Evolutionary conservation across 2,113 vertebrate species (phyloP).

Genomic region (Apodemus speciosus): DNA sequence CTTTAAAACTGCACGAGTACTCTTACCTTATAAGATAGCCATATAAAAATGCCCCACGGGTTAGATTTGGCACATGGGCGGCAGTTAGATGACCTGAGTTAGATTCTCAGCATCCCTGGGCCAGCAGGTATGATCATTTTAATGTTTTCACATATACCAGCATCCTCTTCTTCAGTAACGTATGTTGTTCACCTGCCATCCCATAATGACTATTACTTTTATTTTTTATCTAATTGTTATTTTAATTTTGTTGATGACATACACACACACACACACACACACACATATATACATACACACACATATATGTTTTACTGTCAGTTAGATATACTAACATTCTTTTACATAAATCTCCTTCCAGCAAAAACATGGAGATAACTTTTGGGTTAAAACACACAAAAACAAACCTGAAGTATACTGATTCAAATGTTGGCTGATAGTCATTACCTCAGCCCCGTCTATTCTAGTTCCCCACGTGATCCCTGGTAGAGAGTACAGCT

Average conservation of each 20-base stretch:
- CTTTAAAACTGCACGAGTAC: neutral
- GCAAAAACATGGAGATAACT: neutral
- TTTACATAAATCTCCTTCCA: neutral
- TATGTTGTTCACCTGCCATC: neutral
- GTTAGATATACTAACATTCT: neutral
- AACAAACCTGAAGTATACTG: neutral
- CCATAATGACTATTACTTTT: neutral
- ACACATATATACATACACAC: neutral
- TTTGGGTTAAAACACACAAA: neutral
- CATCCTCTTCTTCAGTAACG: neutral
- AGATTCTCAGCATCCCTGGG: neutral
- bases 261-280: no score
- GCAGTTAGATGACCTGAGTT: neutral
- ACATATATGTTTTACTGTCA: neutral
- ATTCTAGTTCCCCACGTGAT: neutral
- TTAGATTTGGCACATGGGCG: neutral
- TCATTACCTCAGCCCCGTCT: neutral
- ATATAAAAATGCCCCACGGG: neutral
- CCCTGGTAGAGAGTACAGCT: neutral
- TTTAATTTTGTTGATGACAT: constrained; percentile 6
- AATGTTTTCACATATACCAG: neutral
- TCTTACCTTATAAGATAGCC: neutral
- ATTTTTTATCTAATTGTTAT: neutral
- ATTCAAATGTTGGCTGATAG: neutral
- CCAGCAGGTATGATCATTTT: neutral